Evolutionary conservation across 1,140 invertebrate species (phyloP), one percentile per base, ranked within the genome.

Genomic region (Drosophila insularis): DNA sequence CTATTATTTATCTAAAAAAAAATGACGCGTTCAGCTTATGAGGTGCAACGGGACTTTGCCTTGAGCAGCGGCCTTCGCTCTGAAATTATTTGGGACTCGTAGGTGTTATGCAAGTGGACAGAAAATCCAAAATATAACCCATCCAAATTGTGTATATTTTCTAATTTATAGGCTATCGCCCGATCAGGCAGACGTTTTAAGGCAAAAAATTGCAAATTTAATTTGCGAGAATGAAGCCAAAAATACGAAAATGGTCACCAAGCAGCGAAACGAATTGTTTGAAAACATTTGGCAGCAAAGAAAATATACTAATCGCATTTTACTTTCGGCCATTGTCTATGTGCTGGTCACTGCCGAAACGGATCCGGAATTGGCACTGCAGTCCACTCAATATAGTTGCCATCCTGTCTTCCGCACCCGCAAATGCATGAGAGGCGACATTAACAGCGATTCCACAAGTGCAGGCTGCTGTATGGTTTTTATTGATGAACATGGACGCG

Each of bases 61-160:
- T 63, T 74, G 1, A 85, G 68, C 53, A 75, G 77, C 60, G 75
- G 80, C 0, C 39, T 90, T 14, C 71, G 86, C 6, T 74, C 75
- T 0, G 78, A 91, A 69, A 90, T 91, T 2, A 90, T 91, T 40
- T 91, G 90, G 90, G 90, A 91, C 46, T 79, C 80, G 90, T 91
- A 69, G 8, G 90, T 27, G 27, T 84, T 76, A 63, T 65, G 50
- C 43, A 58, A 70, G 58, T 68, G 1, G 8, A 50, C 0, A 14
- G 5, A 27, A 27, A 27, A 0, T 1, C 17, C 6, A 50, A 17
- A 50, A 2, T 11, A 21, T 17, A 50, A 40, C 1, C 8, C 40
- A 13, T 21, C 14, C 8, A n/a, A 31, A n/a, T 35, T 21, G 0
- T 8, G 21, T 27, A 8, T n/a, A 4, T 17, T 13, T 0, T 7